phyloP scores from a whole-genome alignment of 2,113 vertebrate species.

The Carassius auratus region DNA sequence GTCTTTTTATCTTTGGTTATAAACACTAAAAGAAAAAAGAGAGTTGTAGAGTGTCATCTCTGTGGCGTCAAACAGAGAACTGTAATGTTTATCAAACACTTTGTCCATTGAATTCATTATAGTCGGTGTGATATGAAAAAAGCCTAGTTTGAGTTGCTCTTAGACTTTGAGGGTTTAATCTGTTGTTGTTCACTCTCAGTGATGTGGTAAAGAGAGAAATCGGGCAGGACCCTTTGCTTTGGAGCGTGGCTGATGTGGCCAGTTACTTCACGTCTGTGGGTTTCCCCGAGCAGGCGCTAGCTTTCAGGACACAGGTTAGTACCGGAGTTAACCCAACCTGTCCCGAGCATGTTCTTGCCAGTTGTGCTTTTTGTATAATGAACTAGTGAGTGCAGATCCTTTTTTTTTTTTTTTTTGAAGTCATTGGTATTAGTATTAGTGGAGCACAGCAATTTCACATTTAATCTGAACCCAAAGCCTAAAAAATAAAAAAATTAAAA shows the following conservation, averaged over 20 bases:
- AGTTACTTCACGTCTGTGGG: constrained; percentile 87
- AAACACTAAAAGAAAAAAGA: background rate
- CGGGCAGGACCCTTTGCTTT: constrained; percentile 81
- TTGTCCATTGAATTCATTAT: too few species aligned
- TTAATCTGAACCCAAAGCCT: too few species aligned
- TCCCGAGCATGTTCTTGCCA: background rate
- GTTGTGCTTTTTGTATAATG: too few species aligned
- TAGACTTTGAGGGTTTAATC: background rate
- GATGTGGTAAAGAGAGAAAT: constrained; percentile 81
- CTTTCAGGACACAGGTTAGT: constrained; percentile 85
- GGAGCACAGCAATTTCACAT: too few species aligned
- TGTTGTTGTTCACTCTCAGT: constrained; percentile 27
- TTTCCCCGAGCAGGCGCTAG: constrained; percentile 86
- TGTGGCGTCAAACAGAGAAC: background rate
- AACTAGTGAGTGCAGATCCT: too few species aligned
- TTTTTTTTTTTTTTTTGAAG: too few species aligned
- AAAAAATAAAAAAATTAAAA: too few species aligned
- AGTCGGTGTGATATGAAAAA: too few species aligned
- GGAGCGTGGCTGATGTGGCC: constrained; percentile 87
- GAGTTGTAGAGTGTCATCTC: background rate
- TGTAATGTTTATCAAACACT: too few species aligned
- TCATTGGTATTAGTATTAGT: too few species aligned
- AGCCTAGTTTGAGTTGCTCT: too few species aligned
- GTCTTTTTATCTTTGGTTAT: background rate
- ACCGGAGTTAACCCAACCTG: background rate